Evolutionary conservation across 2,797 vertebrate species (phyloP).

Genomic region (Smutsia temminckii): DNA sequence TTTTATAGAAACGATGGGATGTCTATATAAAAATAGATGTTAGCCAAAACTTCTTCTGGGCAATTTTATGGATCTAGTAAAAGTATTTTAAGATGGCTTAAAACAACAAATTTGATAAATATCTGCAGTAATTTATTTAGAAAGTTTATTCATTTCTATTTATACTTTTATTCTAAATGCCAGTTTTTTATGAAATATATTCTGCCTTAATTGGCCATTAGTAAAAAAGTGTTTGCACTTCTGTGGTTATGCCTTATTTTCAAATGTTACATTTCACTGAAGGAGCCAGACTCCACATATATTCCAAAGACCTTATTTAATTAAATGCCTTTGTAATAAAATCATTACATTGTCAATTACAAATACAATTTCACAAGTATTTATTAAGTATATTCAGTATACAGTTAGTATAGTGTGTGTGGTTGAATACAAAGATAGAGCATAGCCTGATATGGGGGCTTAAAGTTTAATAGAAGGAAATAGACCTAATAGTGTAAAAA

Average conservation of each 20-base stretch:
- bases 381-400: neutral
- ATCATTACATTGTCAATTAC: neutral
- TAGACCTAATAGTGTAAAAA: neutral
- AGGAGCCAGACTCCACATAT: neutral
- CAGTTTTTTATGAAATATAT: neutral
- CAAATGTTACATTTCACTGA: constrained; percentile 3
- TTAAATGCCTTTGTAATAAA: constrained; percentile 11
- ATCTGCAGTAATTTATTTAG: neutral
- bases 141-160: constrained; percentile 26
- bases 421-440: neutral
- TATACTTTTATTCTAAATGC: constrained; percentile 1
- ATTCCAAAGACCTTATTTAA: neutral
- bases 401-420: neutral
- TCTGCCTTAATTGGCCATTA: neutral
- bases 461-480: neutral
- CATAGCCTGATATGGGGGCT: neutral
- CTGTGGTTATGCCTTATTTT: neutral
- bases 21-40: neutral
- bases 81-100: neutral
- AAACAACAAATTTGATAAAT: neutral
- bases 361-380: neutral
- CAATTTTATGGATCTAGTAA: constrained; percentile 12
- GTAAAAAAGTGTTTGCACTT: neutral
- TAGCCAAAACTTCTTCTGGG: constrained; percentile 15
- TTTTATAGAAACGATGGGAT: constrained; percentile 38